Evolutionary conservation across 2,888 invertebrate genomes (phyloP).

Genomic region (Tipula lateralis): DNA sequence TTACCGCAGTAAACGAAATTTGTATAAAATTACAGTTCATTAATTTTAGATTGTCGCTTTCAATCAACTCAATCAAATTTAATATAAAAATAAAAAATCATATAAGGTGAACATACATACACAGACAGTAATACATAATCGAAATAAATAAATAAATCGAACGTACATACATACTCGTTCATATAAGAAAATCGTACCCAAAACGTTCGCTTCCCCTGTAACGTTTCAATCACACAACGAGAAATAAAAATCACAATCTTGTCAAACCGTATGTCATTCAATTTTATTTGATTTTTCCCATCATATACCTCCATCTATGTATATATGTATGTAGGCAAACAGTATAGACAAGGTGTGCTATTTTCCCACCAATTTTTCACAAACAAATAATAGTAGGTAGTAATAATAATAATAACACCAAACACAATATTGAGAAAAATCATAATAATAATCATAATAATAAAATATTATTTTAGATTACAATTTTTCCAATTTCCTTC

Average conservation of each 20-base stretch:
- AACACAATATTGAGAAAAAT: background rate
- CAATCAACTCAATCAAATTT: too few species aligned
- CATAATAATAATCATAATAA: background rate
- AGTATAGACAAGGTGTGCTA: background rate
- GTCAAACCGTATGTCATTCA: background rate
- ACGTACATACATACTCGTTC: too few species aligned
- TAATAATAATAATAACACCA: constrained; percentile 14
- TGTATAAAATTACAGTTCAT: too few species aligned
- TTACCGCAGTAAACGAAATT: too few species aligned
- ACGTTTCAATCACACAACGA: background rate
- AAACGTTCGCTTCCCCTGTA: background rate
- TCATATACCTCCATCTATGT: background rate
- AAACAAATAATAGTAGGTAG: background rate
- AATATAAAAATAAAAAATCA: too few species aligned
- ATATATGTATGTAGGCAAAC: background rate
- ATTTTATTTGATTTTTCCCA: background rate
- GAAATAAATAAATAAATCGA: background rate
- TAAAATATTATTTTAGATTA: constrained; percentile 19
- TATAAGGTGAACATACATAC: background rate
- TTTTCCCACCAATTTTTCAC: constrained; percentile 19
- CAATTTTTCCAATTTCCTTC: constrained; percentile 19
- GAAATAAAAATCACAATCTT: background rate
- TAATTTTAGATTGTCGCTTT: too few species aligned
- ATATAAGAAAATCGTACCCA: background rate
- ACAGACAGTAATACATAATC: background rate